Evolutionary conservation across 2,797 vertebrate species (phyloP).

Genomic region (Cyclopterus lumpus): DNA sequence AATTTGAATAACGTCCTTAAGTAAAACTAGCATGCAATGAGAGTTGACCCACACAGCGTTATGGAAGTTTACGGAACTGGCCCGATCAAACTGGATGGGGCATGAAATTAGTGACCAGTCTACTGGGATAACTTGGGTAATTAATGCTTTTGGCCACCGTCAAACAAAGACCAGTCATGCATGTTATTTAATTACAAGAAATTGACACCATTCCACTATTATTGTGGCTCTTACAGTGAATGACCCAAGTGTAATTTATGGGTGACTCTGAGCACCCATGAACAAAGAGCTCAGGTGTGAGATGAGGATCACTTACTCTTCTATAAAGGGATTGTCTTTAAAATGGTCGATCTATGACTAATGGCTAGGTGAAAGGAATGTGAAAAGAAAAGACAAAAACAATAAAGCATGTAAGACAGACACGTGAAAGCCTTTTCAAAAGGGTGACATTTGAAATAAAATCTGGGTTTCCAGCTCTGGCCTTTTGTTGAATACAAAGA

Average conservation of each 20-base stretch:
- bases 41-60: background rate
- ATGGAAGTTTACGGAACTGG: background rate
- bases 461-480: slow-evolving; percentile 6
- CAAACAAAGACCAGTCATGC: slow-evolving; percentile 1
- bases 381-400: slow-evolving; percentile 10
- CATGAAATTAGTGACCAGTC: background rate
- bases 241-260: background rate
- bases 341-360: background rate
- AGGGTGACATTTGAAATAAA: slow-evolving; percentile 11
- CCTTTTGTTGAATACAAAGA: slow-evolving; percentile 6
- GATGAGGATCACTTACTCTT: slow-evolving; percentile 25
- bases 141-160: background rate
- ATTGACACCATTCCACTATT: slow-evolving; percentile 2
- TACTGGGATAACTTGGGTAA: background rate
- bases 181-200: slow-evolving; percentile 17
- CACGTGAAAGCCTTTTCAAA: slow-evolving; percentile 1
- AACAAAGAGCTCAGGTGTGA: slow-evolving; percentile 33
- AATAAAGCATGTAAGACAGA: slow-evolving; percentile 13
- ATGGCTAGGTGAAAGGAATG: slow-evolving; percentile 1
- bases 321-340: slow-evolving; percentile 27
- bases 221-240: slow-evolving; percentile 16
- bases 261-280: background rate
- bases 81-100: background rate
- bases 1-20: background rate
- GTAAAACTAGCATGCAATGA: background rate